Conservation (phyloP, 35 echinoderm and acorn worm genomes). For the Lytechinus variegatus region DNA sequence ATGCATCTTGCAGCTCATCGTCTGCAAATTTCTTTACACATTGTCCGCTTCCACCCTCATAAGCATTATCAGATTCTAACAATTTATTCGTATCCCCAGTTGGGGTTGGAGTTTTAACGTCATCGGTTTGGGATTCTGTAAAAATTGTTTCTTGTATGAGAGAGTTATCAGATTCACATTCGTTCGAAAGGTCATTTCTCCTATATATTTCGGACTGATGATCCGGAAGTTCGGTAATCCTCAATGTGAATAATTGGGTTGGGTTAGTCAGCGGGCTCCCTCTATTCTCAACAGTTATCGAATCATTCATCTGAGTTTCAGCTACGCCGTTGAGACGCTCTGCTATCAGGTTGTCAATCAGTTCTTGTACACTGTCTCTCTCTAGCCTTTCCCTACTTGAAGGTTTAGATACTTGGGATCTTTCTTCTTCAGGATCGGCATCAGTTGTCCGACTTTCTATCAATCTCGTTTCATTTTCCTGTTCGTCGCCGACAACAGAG, state of each 20-base stretch:
- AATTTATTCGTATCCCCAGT: neutral
- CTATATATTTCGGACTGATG: neutral
- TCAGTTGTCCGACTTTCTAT: neutral
- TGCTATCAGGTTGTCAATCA: conserved; percentile 16
- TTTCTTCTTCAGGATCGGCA: neutral
- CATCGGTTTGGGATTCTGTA: neutral
- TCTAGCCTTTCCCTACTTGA: neutral
- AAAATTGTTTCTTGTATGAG: neutral
- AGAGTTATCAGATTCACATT: neutral
- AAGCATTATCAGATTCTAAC: neutral
- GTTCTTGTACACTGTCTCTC: neutral
- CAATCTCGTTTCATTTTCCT: neutral
- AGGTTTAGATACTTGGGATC: neutral
- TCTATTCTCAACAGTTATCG: neutral
- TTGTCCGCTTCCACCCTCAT: neutral
- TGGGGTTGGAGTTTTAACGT: neutral
- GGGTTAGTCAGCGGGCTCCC: neutral
- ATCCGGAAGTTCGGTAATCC: neutral
- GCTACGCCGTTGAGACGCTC: neutral
- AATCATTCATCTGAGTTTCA: neutral
- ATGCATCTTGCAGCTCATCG: neutral
- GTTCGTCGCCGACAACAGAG: neutral
- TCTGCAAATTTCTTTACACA: neutral
- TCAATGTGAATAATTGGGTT: neutral
- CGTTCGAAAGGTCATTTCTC: neutral